Evolutionary conservation across 2,797 vertebrate genomes (phyloP), one percentile per base, ranked within the genome.

Genomic region (Sebastes matsubarae): DNA sequence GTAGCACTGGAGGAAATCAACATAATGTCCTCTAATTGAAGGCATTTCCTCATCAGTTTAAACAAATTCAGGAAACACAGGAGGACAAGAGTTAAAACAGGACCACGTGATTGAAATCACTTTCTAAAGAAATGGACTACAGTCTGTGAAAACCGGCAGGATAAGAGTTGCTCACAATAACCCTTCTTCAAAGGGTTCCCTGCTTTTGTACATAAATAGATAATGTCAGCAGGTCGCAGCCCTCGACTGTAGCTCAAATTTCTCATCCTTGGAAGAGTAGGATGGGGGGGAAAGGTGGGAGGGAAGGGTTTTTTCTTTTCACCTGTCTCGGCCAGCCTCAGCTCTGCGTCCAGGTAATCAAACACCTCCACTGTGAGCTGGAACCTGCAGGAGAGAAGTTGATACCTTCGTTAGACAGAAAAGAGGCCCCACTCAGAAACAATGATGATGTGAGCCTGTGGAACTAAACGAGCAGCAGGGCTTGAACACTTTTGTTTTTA

Each of bases 361-460:
- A 99, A 99, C 95, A 99, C 96, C 95, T 99, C 97, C 4, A 99
- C 97, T 0, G 98, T 98, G 88, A 99, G 97, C 96, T 99, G 99
- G 94, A 99, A 99, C 91, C 99, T 99, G 89, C 81, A 72, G 87
- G 82, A 83, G 68, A 87, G 90, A 93, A 93, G 79, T 29, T 63
- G 86, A 94, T 87, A 92, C 81, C 78, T 65, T 69, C 0, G 50
- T 93, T 79, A 93, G 59, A 88, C 32, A 83, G 66, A 83, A 14
- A 66, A 78, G 50, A 74, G 72, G 60, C 75, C 69, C 58, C 63
- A 4, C 55, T 61, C 12, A 55, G 60, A 75, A 61, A 80, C 74
- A 80, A 73, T 30, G 58, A 38, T 14, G 22, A 73, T 34, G 27
- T 46, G 68, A 76, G 16, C 12, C 50, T 66, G 22, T 36, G 27